Conservation (phyloP, 2,113 vertebrate species). For the Pedionomus torquatus region DNA sequence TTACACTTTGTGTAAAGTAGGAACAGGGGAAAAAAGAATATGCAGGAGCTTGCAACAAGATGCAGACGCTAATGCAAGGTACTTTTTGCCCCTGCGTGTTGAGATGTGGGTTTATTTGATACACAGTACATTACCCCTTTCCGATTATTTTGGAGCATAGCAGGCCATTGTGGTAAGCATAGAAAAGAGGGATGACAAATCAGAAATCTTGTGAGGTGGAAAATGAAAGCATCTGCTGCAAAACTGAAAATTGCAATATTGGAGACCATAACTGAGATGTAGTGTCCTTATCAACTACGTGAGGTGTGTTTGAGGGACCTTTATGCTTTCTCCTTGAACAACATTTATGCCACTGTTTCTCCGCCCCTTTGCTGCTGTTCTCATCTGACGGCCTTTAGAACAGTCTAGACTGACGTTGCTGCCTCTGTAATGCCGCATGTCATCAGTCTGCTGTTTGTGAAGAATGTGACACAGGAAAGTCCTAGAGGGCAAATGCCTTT, state of each 20-base stretch:
- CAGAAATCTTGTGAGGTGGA: rapidly evolving
- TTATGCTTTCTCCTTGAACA: background rate
- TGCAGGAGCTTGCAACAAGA: background rate
- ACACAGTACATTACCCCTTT: rapidly evolving
- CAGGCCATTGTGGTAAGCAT: background rate
- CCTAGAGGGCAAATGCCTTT: background rate
- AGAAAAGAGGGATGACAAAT: background rate
- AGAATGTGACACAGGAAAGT: rapidly evolving
- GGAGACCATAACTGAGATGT: background rate
- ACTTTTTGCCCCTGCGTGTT: background rate
- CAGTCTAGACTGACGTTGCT: background rate
- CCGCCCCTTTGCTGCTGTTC: background rate
- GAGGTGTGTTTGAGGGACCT: background rate
- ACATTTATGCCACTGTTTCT: background rate
- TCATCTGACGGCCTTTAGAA: background rate
- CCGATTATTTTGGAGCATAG: background rate
- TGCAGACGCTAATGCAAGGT: background rate
- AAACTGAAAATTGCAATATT: background rate
- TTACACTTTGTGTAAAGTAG: background rate
- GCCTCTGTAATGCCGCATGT: background rate
- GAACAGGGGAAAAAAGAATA: background rate
- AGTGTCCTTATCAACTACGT: background rate
- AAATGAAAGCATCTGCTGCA: background rate
- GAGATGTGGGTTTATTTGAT: background rate
- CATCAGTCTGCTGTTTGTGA: background rate